Base-by-base conservation (phyloP, 1,140 invertebrate species). In the Proctacanthus coquilletti region DNA sequence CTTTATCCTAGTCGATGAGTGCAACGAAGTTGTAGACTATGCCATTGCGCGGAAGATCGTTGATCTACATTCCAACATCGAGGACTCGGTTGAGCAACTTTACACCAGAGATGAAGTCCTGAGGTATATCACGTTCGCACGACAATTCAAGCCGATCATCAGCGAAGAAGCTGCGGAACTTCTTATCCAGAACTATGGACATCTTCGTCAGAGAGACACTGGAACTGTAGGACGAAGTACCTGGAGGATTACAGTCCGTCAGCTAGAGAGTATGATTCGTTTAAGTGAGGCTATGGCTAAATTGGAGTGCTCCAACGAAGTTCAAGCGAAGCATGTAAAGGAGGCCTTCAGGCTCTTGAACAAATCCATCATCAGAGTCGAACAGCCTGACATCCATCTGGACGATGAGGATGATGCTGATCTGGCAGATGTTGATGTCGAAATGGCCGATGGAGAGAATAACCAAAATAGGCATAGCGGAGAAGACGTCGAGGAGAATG, bases 211-310 rank as follows among this genome's bases (percentile, higher is more conserved):
- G 50, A 67, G 86, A 11, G 93, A 97, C 53, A 70, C 71, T 5
- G 74, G 77, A 17, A 69, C 74, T 2, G 66, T 71, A 4, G 73
- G 70, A 17, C 78, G 77, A 37, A 84, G 84, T 17, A 78, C 82
- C 0, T 97, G 92, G 88, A 68, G 93, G 34, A 94, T 98, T 40
- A 98, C 95, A 0, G 95, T 98, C n/a, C 69, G 96, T n/a, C 95
- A 99, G 58, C 66, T 99, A 34, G 96, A 99, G 65, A 95, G 88
- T 52, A 80, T 99, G 73, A 80, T 99, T 48, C 80, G 95, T 20
- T 66, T 99, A 9, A 87, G 92, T 4, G 96, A 99, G 66, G 91
- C 84, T 9, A 82, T 96, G 70, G 94, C 96, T 21, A 81, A 93
- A 59, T 75, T 99, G 65, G 81, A 96, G 62, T 98, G 94, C 61